Percentiles rank a stretch among this genome's conserved stretches.
Evolutionary conservation across 2,797 vertebrate species (phyloP).

Genomic region (Diglossa cyanea): DNA sequence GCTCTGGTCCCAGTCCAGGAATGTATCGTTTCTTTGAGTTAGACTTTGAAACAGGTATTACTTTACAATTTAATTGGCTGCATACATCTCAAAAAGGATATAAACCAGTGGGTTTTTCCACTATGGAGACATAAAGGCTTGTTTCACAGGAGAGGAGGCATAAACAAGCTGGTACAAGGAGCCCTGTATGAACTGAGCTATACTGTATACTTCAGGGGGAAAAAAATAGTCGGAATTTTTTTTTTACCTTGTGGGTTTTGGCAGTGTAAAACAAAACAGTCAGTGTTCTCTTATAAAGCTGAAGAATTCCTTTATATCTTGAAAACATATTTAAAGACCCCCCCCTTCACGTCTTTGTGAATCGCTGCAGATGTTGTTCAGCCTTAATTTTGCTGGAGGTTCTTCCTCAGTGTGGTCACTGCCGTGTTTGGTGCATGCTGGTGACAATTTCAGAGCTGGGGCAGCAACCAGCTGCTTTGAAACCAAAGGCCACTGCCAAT

Average conservation of each 20-base stretch:
- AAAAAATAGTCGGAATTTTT: neutral
- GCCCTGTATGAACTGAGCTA: constrained; percentile 68
- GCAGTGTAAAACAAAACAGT: constrained; percentile 67
- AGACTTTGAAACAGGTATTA: constrained; percentile 68
- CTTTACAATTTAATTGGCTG: constrained; percentile 75
- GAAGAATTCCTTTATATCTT: constrained; percentile 23
- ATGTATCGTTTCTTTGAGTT: constrained; percentile 60
- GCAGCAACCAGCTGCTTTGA: neutral
- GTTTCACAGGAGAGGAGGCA: constrained; percentile 67
- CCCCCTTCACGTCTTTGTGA: neutral
- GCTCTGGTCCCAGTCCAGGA: constrained; percentile 43
- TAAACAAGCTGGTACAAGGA: constrained; percentile 76
- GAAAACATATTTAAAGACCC: constrained; percentile 2
- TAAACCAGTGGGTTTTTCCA: constrained; percentile 68
- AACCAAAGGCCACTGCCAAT: neutral
- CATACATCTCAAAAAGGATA: constrained; percentile 64
- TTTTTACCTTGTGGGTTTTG: constrained; percentile 64
- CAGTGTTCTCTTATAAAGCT: constrained; percentile 67
- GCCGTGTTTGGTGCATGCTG: neutral
- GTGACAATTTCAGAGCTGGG: neutral
- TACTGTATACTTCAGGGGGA: constrained; percentile 40
- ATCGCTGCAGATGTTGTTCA: neutral
- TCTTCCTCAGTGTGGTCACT: neutral
- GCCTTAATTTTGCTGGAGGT: neutral
- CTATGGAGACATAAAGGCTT: constrained; percentile 69